Evolutionary conservation across 2,113 vertebrate genomes (phyloP).

Genomic region (Podocnemis expansa): DNA sequence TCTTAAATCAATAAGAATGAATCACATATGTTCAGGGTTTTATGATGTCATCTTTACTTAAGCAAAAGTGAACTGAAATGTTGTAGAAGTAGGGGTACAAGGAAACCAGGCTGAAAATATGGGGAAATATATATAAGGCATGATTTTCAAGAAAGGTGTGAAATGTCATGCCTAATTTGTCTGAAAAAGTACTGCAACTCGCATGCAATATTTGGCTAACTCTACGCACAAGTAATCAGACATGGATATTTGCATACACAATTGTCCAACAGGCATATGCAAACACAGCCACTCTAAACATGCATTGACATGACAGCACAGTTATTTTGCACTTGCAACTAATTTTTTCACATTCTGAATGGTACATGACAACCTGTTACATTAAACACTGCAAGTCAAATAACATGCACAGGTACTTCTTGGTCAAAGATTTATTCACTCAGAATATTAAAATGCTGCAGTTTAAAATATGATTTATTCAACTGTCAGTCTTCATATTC

Average conservation of each 20-base stretch:
- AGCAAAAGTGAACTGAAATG: not conserved
- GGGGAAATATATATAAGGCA: not conserved
- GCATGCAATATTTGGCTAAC: constrained; percentile 22
- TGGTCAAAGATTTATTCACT: not conserved
- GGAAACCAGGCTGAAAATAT: not conserved
- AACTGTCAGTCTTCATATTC: not conserved
- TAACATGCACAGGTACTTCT: not conserved
- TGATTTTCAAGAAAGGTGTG: not conserved
- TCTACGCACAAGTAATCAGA: constrained; percentile 50
- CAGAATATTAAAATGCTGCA: not conserved
- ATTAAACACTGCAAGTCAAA: not conserved
- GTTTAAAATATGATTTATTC: not conserved
- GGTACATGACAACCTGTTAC: not conserved
- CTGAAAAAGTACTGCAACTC: constrained; percentile 41
- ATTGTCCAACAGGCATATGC: constrained; percentile 44
- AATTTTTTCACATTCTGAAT: constrained; percentile 16
- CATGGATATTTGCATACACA: constrained; percentile 13
- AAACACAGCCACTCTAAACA: constrained; percentile 10
- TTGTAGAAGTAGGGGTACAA: not conserved
- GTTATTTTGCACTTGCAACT: constrained; percentile 50
- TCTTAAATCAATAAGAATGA: not conserved
- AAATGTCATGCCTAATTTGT: not conserved
- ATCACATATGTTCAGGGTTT: not conserved
- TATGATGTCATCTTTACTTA: not conserved
- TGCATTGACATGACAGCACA: constrained; percentile 16